Base-by-base conservation (phyloP, 1,140 invertebrate species). In the Neodiprion pinetum region DNA sequence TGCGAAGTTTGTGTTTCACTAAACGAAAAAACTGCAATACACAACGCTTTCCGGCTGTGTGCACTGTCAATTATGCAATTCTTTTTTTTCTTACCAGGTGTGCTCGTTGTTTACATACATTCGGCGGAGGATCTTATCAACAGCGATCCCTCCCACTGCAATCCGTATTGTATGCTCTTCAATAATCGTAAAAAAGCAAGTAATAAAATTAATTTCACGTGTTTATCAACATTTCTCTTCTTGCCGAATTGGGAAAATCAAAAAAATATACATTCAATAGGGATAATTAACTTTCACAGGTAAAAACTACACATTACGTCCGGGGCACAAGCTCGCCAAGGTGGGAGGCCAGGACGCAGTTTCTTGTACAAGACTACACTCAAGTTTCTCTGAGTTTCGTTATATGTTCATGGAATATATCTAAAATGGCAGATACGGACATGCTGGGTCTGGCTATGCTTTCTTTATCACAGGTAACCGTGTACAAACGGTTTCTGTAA, bases 91-190 rank as follows among this genome's bases (percentile, higher is more conserved):
- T 86, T 81, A 78, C 77, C 86, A 83, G 91, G 91, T 28, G 90
- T 91, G 23, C 77, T 91, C 48, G 89, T 90, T 75, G 86, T 91
- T 40, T 89, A 88, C 78, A 87, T 91, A 71, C 91, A 91, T 80
- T 87, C 89, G 49, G 90, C 90, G 9, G 85, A 87, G 28, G 89
- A 89, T 80, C 86, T 91, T 7, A 78, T 83, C 4, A 86, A 82
- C 48, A 81, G 85, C 66, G 89, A 90, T 75, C 83, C 80, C 69
- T 81, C 83, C 47, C 88, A 89, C 1, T 91, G 90, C 12, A 90
- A 91, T 83, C 90, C 90, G 5, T 91, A 91, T 74, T 91, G 90
- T 81, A 87, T 91, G 61, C 76, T 91, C 9, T 91, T 91, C 82
- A 90, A 86, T 79, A 90, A 90, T 76, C 85, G 90, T 40, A 86